These are phyloP conservation scores for Antennarius maculatus DNA, from an alignment of 2,797 vertebrate species.

Conservation along the genomic window DNA sequence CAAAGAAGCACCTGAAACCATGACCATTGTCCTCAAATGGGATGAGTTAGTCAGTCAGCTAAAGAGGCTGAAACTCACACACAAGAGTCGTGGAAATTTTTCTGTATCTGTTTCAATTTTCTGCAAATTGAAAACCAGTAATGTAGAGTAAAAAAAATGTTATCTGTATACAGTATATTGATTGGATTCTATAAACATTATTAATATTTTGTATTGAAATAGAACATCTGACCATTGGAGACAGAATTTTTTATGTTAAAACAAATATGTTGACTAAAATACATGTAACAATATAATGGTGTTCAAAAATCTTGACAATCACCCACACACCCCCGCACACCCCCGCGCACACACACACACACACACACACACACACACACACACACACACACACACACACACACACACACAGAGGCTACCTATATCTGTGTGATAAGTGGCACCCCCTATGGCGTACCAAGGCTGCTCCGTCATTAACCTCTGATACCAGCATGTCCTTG, in stretches of 20 bases:
- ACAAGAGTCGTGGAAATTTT: neutral
- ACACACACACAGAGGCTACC: conserved; percentile 15
- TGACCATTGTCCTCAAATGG: conserved; percentile 51
- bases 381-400: neutral
- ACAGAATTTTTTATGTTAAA: no score
- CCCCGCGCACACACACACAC: neutral
- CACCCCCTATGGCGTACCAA: conserved; percentile 55
- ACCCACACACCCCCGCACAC: no score
- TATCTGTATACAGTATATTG: neutral
- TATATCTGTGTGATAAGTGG: conserved; percentile 71
- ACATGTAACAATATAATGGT: neutral
- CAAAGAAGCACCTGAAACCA: conserved; percentile 58
- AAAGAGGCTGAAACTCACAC: conserved; percentile 28
- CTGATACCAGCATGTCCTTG: conserved; percentile 71
- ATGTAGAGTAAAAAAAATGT: neutral
- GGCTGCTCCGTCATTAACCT: conserved; percentile 77
- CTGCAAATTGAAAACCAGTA: neutral
- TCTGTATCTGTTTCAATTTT: neutral
- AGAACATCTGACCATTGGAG: neutral
- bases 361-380: neutral
- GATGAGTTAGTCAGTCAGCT: conserved; percentile 61
- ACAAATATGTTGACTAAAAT: neutral
- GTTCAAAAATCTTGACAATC: conserved; percentile 3
- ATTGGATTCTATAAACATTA: neutral
- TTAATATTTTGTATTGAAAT: neutral